Evolutionary conservation across 2,888 invertebrate genomes (phyloP).

Genomic region (Glaucopsyche alexis): DNA sequence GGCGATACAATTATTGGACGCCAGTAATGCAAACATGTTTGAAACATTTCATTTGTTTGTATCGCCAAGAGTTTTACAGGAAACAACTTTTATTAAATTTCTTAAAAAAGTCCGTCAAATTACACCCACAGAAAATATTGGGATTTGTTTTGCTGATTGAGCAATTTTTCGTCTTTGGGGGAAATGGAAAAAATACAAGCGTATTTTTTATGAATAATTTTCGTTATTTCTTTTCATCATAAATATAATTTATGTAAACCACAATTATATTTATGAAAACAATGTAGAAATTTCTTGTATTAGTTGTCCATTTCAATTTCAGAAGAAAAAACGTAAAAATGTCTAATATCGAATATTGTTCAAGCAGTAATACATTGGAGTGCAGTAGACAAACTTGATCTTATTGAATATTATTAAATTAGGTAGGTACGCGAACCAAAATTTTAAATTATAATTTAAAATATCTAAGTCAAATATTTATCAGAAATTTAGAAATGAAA

Average conservation of each 20-base stretch:
- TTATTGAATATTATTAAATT: not conserved
- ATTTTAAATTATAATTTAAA: not conserved
- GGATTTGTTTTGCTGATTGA: not conserved
- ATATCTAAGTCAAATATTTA: not conserved
- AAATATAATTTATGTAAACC: not conserved
- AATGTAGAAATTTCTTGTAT: too few species aligned
- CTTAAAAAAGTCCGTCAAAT: not conserved
- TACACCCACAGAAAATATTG: not conserved
- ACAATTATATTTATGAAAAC: too few species aligned
- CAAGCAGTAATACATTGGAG: not conserved
- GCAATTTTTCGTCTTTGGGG: not conserved
- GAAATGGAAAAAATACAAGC: not conserved
- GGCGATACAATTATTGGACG: too few species aligned
- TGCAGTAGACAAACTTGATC: not conserved
- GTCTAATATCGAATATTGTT: not conserved
- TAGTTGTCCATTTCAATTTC: too few species aligned
- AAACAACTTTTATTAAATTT: conserved; percentile 19
- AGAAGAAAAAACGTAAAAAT: too few species aligned
- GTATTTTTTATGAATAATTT: not conserved
- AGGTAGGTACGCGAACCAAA: not conserved
- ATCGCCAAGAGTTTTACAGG: not conserved
- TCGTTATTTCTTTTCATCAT: not conserved
- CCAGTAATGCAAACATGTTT: not conserved
- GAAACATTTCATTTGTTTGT: not conserved
- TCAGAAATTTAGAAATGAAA: not conserved